Evolutionary conservation across 2,113 vertebrate species (phyloP).

Genomic region (Ariopsis seemanni): DNA sequence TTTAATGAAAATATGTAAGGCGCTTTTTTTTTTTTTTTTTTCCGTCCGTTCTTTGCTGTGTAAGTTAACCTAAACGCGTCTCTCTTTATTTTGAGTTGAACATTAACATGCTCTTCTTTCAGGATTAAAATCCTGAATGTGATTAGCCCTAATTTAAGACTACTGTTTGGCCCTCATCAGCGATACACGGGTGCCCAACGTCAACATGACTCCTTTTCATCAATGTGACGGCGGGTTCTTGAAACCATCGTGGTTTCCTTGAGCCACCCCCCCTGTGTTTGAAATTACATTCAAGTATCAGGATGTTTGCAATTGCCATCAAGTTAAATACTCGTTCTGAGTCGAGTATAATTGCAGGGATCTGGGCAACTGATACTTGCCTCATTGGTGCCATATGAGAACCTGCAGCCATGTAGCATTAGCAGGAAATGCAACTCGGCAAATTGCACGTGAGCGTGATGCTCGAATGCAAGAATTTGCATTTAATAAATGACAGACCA

Average conservation of each 20-base stretch:
- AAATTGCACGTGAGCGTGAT: not conserved
- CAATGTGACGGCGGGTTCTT: conserved; percentile 18
- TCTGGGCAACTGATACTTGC: conserved; percentile 48
- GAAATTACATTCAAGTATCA: conserved; percentile 38
- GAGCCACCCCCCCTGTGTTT: conserved; percentile 27
- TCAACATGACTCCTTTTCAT: conserved; percentile 28
- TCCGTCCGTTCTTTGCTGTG: not conserved
- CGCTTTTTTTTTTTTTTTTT: not conserved
- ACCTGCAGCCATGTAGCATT: conserved; percentile 42
- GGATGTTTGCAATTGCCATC: conserved; percentile 55
- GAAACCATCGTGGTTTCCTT: conserved; percentile 30
- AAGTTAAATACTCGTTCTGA: conserved; percentile 34
- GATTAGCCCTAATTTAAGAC: conserved; percentile 23
- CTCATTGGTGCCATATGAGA: conserved; percentile 57
- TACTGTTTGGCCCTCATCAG: conserved; percentile 5
- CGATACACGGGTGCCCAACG: not conserved
- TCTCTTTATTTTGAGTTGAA: not conserved
- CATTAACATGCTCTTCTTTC: not conserved
- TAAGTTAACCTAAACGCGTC: not conserved
- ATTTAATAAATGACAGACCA: not conserved
- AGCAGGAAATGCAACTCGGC: conserved; percentile 15
- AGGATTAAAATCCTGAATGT: not conserved
- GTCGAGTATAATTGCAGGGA: conserved; percentile 50
- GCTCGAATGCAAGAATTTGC: conserved; percentile 25
- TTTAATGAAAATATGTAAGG: not conserved